phyloP scores from a whole-genome alignment of 2,797 vertebrate species.

The Melanotaenia boesemani region DNA sequence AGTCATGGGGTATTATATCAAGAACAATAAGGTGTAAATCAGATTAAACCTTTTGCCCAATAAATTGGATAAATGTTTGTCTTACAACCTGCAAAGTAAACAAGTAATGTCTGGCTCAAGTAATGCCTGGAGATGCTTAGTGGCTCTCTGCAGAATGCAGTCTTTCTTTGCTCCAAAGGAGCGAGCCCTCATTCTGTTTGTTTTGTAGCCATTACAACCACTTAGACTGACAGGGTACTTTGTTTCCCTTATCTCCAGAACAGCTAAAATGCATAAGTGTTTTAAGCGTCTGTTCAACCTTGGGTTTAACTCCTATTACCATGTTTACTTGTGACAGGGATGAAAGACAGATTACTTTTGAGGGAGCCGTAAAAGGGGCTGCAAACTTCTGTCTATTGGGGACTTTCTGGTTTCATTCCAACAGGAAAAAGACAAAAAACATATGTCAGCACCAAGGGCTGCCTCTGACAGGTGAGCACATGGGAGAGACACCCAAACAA shows the following conservation, averaged over 20 bases:
- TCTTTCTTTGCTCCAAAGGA: slow-evolving; percentile 53
- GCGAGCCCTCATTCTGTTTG: slow-evolving; percentile 70
- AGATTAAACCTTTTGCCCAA: slow-evolving; percentile 40
- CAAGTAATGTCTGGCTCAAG: slow-evolving; percentile 62
- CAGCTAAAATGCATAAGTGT: slow-evolving; percentile 64
- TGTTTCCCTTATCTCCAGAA: slow-evolving; percentile 75
- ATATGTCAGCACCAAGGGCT: slow-evolving; percentile 51
- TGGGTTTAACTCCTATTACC: slow-evolving; percentile 62
- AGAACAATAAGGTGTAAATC: slow-evolving; percentile 42
- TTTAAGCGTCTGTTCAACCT: slow-evolving; percentile 67
- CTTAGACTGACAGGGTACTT: slow-evolving; percentile 79
- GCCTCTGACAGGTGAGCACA: slow-evolving; percentile 63
- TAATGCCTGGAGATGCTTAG: slow-evolving; percentile 61
- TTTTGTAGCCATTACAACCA: slow-evolving; percentile 78
- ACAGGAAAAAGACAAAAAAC: slow-evolving; percentile 42
- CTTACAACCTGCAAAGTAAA: slow-evolving; percentile 67
- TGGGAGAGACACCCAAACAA: slow-evolving; percentile 48
- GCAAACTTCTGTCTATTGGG: slow-evolving; percentile 32
- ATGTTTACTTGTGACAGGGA: slow-evolving; percentile 68
- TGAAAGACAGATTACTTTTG: slow-evolving; percentile 69
- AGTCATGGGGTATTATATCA: slow-evolving; percentile 51
- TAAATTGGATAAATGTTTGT: slow-evolving; percentile 70
- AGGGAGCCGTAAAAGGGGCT: slow-evolving; percentile 30
- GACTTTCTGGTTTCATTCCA: slow-evolving; percentile 66
- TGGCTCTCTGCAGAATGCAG: slow-evolving; percentile 69